phyloP scores from a whole-genome alignment of 1,140 invertebrate genomes.

The Dendroctonus ponderosae region DNA sequence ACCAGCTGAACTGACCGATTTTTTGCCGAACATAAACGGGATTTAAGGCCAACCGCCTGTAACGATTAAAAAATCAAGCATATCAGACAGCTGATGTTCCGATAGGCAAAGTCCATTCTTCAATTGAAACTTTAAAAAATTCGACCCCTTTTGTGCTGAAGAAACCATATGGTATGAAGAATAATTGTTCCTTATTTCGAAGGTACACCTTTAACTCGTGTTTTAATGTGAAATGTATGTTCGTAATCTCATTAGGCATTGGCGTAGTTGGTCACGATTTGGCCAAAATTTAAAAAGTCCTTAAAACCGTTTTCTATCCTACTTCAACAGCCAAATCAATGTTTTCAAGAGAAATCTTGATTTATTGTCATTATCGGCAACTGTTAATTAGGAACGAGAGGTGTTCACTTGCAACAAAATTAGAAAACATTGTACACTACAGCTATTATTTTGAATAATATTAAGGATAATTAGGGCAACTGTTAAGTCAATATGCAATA shows the following conservation, averaged over 20 bases:
- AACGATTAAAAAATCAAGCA: slow-evolving; percentile 19
- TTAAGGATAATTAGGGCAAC: too few relatives aligned
- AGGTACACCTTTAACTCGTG: slow-evolving; percentile 28
- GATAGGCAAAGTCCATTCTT: slow-evolving; percentile 10
- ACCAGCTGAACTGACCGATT: background rate
- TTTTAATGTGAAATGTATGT: slow-evolving; percentile 24
- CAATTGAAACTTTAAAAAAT: slow-evolving; percentile 19
- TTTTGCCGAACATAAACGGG: background rate
- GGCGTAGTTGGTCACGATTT: slow-evolving; percentile 2
- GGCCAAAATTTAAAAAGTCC: too few relatives aligned
- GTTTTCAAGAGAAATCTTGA: too few relatives aligned
- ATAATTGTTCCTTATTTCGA: slow-evolving; percentile 33
- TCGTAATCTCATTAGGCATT: slow-evolving; percentile 19
- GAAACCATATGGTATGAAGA: slow-evolving; percentile 34
- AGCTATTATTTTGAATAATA: too few relatives aligned
- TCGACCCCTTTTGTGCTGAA: slow-evolving; percentile 12
- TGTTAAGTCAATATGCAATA: too few relatives aligned
- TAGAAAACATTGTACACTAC: too few relatives aligned
- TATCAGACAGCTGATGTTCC: slow-evolving; percentile 27
- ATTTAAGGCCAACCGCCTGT: background rate
- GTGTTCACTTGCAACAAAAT: too few relatives aligned
- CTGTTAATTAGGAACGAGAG: too few relatives aligned
- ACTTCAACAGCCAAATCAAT: too few relatives aligned
- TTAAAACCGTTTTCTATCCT: too few relatives aligned
- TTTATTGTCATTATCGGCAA: too few relatives aligned